Evolutionary conservation across 2,113 vertebrate species (phyloP).

Genomic region (Pogonocichla stellata): DNA sequence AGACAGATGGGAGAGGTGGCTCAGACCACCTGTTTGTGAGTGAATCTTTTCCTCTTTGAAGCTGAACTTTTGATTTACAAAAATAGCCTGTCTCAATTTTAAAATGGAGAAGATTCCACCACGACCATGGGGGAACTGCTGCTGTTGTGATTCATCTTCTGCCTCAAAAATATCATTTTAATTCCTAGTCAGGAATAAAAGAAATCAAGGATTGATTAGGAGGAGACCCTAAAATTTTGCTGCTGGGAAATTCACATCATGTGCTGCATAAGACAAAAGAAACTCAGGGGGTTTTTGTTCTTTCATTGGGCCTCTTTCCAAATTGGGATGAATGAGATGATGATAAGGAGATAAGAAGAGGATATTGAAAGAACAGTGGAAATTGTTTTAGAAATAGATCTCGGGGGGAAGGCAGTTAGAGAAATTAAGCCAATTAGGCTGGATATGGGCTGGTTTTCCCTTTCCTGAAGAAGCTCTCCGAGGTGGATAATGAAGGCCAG

Average conservation of each 20-base stretch:
- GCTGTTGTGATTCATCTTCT: neutral
- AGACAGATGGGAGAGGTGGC: neutral
- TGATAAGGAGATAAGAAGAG: neutral
- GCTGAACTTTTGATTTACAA: neutral
- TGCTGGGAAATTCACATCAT: neutral
- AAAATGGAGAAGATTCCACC: neutral
- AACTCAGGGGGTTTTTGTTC: accelerated
- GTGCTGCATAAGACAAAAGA: neutral
- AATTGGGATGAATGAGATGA: slow-evolving; percentile 21
- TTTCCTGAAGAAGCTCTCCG: neutral
- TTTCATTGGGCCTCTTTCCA: neutral
- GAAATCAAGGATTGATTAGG: neutral
- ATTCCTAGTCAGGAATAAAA: neutral
- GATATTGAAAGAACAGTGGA: neutral
- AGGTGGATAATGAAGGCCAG: neutral
- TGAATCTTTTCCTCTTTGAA: neutral
- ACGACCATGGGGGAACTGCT: neutral
- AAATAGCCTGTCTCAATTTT: neutral
- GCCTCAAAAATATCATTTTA: neutral
- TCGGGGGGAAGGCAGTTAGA: neutral
- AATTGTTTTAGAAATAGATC: neutral
- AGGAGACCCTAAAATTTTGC: neutral
- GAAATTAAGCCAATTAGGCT: slow-evolving; percentile 10
- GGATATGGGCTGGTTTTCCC: neutral
- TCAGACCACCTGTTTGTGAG: neutral